Evolutionary conservation across 2,113 vertebrate species (phyloP).

Genomic region (Procavia capensis): DNA sequence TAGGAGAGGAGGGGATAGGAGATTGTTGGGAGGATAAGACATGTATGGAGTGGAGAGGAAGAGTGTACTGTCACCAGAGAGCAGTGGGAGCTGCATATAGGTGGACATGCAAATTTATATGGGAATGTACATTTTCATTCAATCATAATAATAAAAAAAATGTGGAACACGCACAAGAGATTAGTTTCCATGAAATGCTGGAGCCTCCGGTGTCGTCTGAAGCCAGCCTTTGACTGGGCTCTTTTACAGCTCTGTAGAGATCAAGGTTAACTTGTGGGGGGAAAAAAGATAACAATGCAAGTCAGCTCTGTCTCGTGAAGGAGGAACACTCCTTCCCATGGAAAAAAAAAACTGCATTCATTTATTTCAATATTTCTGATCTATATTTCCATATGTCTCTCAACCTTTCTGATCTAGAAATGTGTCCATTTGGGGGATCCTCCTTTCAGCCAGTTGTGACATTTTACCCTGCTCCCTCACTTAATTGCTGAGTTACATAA

Average conservation of each 20-base stretch:
- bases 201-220: not conserved
- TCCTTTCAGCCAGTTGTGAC: not conserved
- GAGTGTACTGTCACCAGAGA: no score
- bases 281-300: not conserved
- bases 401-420: slow-evolving; percentile 5
- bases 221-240: not conserved
- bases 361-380: slow-evolving; percentile 37
- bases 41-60: no score
- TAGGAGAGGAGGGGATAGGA: no score
- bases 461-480: not conserved
- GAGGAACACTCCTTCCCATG: not conserved
- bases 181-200: not conserved
- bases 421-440: not conserved
- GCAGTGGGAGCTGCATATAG: no score
- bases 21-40: no score
- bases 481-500: slow-evolving; percentile 23
- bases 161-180: slow-evolving; percentile 24
- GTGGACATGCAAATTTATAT: no score
- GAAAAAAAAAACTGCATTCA: not conserved
- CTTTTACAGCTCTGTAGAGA: not conserved
- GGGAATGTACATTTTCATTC: no score
- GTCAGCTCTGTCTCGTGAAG: slow-evolving; percentile 21
- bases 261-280: not conserved
- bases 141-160: no score
- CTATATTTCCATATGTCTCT: no score